Evolutionary conservation across 2,888 invertebrate genomes (phyloP).

Genomic region (Tridacna crocea): DNA sequence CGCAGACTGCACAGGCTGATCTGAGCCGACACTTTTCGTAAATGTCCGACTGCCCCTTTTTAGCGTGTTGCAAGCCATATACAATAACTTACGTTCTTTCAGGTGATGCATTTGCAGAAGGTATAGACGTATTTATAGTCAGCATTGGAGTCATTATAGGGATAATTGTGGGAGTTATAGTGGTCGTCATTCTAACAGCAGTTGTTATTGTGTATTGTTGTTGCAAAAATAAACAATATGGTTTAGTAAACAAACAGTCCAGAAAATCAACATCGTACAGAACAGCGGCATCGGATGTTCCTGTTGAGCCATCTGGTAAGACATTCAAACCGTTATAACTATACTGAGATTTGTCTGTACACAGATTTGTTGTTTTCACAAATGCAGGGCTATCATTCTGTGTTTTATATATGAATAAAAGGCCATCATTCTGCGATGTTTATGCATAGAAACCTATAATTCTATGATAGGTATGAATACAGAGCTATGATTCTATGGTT

Average conservation of each 20-base stretch:
- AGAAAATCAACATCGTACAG: constrained; percentile 42
- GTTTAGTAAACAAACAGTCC: constrained; percentile 37
- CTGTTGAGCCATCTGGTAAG: constrained; percentile 56
- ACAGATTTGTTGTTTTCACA: no score
- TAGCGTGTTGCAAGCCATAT: no score
- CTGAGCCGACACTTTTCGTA: no score
- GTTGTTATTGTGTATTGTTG: constrained; percentile 72
- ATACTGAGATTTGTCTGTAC: no score
- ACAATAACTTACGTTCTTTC: neutral
- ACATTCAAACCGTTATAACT: neutral
- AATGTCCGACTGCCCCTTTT: no score
- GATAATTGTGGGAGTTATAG: constrained; percentile 72
- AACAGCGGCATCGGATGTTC: constrained; percentile 34
- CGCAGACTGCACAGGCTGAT: no score
- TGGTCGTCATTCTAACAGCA: constrained; percentile 67
- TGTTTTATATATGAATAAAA: no score
- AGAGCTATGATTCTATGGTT: no score
- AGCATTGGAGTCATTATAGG: constrained; percentile 73
- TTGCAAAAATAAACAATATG: constrained; percentile 62
- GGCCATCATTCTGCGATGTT: no score
- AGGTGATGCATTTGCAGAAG: constrained; percentile 69
- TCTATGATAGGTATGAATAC: no score
- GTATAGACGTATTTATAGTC: constrained; percentile 70
- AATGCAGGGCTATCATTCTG: no score
- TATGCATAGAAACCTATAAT: no score